phyloP scores from a whole-genome alignment of 2,888 invertebrate genomes.

The Drosophila bunnanda region DNA sequence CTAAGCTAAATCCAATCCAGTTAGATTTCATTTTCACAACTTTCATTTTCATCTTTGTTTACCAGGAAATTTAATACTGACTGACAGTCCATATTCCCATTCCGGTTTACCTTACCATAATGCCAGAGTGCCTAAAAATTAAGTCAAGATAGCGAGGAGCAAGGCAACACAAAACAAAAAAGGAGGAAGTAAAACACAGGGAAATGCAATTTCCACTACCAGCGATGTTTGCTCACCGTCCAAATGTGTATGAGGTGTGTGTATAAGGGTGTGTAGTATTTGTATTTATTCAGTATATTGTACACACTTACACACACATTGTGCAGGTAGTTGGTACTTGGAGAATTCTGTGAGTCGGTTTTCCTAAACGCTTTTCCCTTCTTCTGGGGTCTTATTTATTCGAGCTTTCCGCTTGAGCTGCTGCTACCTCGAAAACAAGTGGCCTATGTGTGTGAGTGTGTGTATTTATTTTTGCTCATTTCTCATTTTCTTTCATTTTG shows the following conservation, averaged over 20 bases:
- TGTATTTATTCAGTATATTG: constrained; percentile 70
- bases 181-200: constrained; percentile 9
- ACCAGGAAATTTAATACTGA: not conserved
- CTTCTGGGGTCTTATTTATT: constrained; percentile 54
- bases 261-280: constrained; percentile 23
- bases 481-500: constrained; percentile 65
- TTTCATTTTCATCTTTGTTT: constrained; percentile 11
- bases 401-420: constrained; percentile 51
- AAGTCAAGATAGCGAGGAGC: constrained; percentile 54
- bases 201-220: constrained; percentile 63
- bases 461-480: constrained; percentile 59
- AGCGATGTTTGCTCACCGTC: constrained; percentile 37
- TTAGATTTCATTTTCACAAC: not conserved
- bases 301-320: constrained; percentile 32
- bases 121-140: constrained; percentile 62
- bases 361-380: constrained; percentile 26
- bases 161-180: not conserved
- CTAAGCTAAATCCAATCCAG: no score
- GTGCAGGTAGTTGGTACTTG: constrained; percentile 30
- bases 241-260: constrained; percentile 14
- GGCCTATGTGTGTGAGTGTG: constrained; percentile 39
- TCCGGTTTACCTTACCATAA: constrained; percentile 7
- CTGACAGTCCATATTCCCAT: constrained; percentile 6
- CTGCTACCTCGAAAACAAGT: constrained; percentile 45
- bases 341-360: constrained; percentile 15